Evolutionary conservation across 2,797 vertebrate genomes (phyloP).

Genomic region (Melopsittacus undulatus): DNA sequence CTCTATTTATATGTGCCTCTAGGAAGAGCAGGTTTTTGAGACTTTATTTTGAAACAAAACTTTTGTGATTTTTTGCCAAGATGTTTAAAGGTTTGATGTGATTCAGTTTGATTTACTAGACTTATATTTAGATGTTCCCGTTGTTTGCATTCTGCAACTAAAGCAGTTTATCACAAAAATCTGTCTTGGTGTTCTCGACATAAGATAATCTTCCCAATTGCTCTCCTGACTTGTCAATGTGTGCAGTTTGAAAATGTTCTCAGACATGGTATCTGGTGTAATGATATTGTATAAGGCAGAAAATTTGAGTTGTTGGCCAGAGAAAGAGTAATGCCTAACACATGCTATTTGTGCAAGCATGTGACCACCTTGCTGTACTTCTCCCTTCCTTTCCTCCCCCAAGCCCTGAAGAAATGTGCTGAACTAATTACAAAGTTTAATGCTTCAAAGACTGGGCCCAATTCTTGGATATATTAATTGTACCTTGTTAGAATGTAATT

Average conservation of each 20-base stretch:
- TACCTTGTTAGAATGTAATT: background rate
- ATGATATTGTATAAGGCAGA: background rate
- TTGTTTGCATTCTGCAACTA: background rate
- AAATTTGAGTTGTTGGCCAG: background rate
- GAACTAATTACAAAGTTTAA: conserved; percentile 1
- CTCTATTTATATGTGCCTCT: background rate
- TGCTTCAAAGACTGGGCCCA: background rate
- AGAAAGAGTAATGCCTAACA: background rate
- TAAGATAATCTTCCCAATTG: background rate
- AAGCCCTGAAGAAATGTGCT: background rate
- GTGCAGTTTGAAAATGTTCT: background rate
- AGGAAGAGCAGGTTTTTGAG: background rate
- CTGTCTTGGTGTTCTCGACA: background rate
- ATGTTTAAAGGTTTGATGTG: background rate
- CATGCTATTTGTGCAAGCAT: background rate
- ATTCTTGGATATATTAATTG: background rate
- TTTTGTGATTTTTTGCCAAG: background rate
- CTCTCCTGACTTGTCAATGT: background rate
- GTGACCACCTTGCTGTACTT: background rate
- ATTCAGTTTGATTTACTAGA: background rate
- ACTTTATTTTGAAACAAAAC: background rate
- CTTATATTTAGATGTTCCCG: background rate
- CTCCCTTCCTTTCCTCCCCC: background rate
- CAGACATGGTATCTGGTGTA: background rate
- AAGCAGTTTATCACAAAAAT: background rate